Base-by-base conservation (phyloP, 2,797 vertebrate genomes). In the Periophthalmus magnuspinnatus region DNA sequence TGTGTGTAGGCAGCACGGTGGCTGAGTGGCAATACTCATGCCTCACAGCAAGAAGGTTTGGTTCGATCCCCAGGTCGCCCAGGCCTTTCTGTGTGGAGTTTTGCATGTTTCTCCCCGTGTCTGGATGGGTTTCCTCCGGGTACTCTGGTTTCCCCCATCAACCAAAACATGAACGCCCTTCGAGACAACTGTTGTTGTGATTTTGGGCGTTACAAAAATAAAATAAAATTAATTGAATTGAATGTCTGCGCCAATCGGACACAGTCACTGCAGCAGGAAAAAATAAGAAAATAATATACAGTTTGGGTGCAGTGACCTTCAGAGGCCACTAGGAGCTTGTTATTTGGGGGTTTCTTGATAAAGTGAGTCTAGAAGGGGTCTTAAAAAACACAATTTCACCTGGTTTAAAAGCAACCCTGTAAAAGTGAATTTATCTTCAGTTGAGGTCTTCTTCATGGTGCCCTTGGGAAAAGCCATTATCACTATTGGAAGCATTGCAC, bases 241-340 rank as follows among this genome's bases (percentile, higher is more conserved):
- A n/a, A n/a, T 82, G 76, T 70, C 55, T 41, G 52, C 36, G 61
- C 3, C 10, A 69, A 72, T 71, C 68, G 57, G 60, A 22, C 55
- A 60, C 33, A 10, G 62, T 57, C 71, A 56, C 63, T 50, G 16
- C 47, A 28, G n/a, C 52, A n/a, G 59, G 62, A 60, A 66, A 32
- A 36, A 6, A 54, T 5, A 74, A 68, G 67, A 33, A 36, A 5
- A 54, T 3, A 77, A 71, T 21, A 52, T 10, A 52, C 19, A 50
- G 76, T 82, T 86, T 74, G 64, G 66, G 66, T 80, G 59, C 61
- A 50, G 36, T 70, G 80, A 87, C 83, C 75, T 85, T 87, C 66
- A 54, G 57, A 65, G 71, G 64, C 68, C 60, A 75, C 68, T 64
- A 17, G 68, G 62, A 74, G 72, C 54, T 55, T 36, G 63, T 69